Percentiles rank a stretch among this genome's conserved stretches.
These are phyloP conservation scores for Pseudonaja textilis DNA, from an alignment of 2,113 vertebrate species.

Conservation along the genomic window DNA sequence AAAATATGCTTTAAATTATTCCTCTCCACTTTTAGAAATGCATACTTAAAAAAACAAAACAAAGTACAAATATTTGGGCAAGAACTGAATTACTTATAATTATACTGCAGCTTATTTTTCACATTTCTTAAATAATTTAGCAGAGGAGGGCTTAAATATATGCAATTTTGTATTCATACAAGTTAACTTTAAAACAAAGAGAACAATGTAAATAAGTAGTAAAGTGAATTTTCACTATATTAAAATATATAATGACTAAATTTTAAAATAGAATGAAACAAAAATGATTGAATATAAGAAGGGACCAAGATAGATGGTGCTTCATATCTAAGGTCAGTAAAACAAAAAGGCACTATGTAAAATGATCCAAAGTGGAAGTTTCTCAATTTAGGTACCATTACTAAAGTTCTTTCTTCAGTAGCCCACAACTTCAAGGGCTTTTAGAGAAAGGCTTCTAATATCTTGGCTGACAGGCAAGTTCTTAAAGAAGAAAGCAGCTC, in stretches of 20 bases:
- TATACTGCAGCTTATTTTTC: background rate
- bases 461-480: background rate
- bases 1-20: constrained; percentile 38
- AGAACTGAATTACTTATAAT: background rate
- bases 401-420: background rate
- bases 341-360: background rate
- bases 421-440: background rate
- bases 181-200: background rate
- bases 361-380: background rate
- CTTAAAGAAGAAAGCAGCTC: background rate
- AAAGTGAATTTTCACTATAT: background rate
- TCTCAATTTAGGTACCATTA: background rate
- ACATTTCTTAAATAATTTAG: background rate
- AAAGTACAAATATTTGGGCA: background rate
- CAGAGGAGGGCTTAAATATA: background rate
- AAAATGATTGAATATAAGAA: background rate
- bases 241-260: background rate
- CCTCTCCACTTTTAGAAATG: constrained; percentile 28
- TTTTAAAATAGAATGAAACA: background rate
- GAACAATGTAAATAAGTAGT: background rate
- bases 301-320: background rate
- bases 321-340: background rate
- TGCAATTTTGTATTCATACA: background rate
- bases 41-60: constrained; percentile 2
- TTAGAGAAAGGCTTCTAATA: background rate